Evolutionary conservation across 1,140 invertebrate species (phyloP), one percentile per base, ranked within the genome.

Genomic region (Macrosteles quadrilineatus): DNA sequence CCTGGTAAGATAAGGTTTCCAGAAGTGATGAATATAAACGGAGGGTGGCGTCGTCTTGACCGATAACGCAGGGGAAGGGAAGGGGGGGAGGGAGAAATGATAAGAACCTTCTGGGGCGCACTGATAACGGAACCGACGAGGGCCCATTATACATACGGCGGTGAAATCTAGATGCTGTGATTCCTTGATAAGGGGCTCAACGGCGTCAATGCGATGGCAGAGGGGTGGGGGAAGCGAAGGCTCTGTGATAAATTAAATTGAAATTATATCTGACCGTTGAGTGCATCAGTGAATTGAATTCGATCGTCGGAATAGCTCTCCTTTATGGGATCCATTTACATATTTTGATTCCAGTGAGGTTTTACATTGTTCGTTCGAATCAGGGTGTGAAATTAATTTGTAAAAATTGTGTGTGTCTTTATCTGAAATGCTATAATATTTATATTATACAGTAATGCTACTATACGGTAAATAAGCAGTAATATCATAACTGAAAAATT

Each of bases 81-180:
- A 23, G 53, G 1, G 2, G n/a, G n/a, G 53, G 53, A 12, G 53
- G 53, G 53, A 6, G 2, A 21, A 14, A 23, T 25, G 53, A 57
- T 57, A 57, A 57, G 53, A 57, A 36, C 27, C 59, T 30, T 27
- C 59, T 63, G 59, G 29, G 11, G 19, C 27, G 17, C n/a, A 4
- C 59, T 63, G 59, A 63, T 63, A 63, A 63, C 27, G 53, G 31
- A 32, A 36, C 31, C 31, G 17, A 32, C 55, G 55, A 59, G 1
- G 59, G 14, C 4, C 59, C 59, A 63, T 63, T 63, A 63, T 63
- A 63, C 59, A 63, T 63, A 63, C 59, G 31, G 14, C 19, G 55
- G 29, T 63, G 29, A 23, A 63, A 63, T 63, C 59, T n/a, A 63
- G 59, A 63, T 63, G 19, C 59, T 63, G 59, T 23, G 59, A 63